Base-by-base conservation (phyloP, 2,888 invertebrate species). In the Fabriciana adippe region DNA sequence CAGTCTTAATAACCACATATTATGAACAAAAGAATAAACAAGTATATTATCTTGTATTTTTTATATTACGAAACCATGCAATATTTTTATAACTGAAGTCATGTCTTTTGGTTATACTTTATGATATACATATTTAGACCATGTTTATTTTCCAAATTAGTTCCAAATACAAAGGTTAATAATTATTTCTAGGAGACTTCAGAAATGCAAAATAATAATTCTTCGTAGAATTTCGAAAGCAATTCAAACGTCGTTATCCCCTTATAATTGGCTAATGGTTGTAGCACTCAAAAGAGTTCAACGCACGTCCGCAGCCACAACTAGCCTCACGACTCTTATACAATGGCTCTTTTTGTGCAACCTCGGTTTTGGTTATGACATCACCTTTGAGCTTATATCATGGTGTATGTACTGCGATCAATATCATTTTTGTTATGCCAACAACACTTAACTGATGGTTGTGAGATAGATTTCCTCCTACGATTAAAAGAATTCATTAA, bases 321-420 rank as follows among this genome's bases (percentile, higher is more conserved):
- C 87, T 83, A 84, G 87, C 87, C 87, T 85, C 90, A 90, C 90
- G 89, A 89, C 83, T 87, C 84, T 86, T 84, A 87, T 86, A 92
- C 92, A 92, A 92, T 90, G 80, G 88, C 80, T 70, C 86, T 92
- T 92, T 92, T 92, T 92, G 88, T 90, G 85, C 83, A 86, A 81
- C 81, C 84, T 86, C 81, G 78, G 78, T 88, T 90, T 90, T 85
- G 86, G 89, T 82, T 88, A 91, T 92, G 92, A 92, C 92, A 91
- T 92, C 92, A 92, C 78, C 86, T 71, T 64, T 35, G 21, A 59
- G 64, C 56, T 60, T 59, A 68, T 68, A 67, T 64, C 64, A 67
- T 71, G 67, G 18, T 63, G 45, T 69, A 67, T 56, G 66, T 71
- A 71, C 68, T 61, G 53, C 14, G 45, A 68, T 70, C 60, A 65